Evolutionary conservation across 2,113 vertebrate species (phyloP).

Genomic region (Agelaius phoeniceus): DNA sequence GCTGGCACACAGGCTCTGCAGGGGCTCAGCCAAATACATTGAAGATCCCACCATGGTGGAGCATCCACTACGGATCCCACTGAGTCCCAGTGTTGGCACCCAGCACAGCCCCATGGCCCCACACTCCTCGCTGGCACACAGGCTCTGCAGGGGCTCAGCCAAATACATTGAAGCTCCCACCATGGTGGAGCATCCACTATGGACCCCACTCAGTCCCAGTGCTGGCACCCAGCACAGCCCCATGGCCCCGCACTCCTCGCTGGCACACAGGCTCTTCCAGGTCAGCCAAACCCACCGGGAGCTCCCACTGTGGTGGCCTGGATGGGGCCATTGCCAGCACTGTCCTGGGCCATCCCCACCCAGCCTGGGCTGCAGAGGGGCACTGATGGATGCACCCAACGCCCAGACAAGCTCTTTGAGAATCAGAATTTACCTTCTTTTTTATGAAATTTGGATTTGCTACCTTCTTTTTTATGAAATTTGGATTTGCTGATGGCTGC

Average conservation of each 20-base stretch:
- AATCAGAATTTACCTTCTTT: neutral
- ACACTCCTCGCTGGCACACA: fast-evolving
- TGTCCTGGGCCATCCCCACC: fast-evolving
- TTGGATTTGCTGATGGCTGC: neutral
- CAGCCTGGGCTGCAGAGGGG: neutral
- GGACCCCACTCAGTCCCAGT: fast-evolving
- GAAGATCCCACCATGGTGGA: neutral
- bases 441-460: neutral
- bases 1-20: too few species aligned
- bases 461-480: neutral
- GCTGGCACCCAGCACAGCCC: neutral
- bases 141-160: neutral
- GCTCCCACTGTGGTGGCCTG: fast-evolving
- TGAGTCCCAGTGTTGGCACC: fast-evolving
- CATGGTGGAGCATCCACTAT: fast-evolving
- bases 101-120: fast-evolving
- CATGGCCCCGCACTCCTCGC: fast-evolving
- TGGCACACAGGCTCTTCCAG: fast-evolving
- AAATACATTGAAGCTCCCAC: fast-evolving
- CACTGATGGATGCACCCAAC: neutral
- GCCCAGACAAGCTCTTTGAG: neutral
- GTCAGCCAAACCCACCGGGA: fast-evolving
- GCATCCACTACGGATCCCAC: fast-evolving
- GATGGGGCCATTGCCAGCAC: fast-evolving
- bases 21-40: too few species aligned